Percentiles rank a stretch among this genome's conserved stretches.
These are phyloP conservation scores for Scomber colias DNA, from an alignment of 2,113 vertebrate species.

Conservation along the genomic window DNA sequence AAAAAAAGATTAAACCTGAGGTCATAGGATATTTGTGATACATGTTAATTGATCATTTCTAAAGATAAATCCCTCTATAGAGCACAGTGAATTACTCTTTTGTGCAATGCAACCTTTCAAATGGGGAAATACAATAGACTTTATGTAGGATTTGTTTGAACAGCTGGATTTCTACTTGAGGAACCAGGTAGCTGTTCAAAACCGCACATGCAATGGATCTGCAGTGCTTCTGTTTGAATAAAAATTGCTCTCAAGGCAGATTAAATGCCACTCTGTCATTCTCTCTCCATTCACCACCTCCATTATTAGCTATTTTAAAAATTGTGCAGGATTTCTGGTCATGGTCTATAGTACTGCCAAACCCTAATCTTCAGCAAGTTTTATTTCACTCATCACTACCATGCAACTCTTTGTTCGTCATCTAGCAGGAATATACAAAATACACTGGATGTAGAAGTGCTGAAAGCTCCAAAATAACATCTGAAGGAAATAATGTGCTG, in stretches of 20 bases:
- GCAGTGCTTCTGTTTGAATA: constrained; percentile 60
- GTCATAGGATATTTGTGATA: constrained; percentile 5
- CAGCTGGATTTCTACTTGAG: constrained; percentile 69
- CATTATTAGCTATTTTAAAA: constrained; percentile 73
- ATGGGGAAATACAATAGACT: constrained; percentile 51
- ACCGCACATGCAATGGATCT: constrained; percentile 46
- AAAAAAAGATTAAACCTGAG: constrained; percentile 6
- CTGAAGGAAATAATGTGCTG: constrained; percentile 61
- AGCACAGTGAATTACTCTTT: constrained; percentile 35
- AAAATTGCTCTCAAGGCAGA: constrained; percentile 62
- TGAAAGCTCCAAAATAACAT: constrained; percentile 69
- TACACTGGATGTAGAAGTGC: constrained; percentile 45
- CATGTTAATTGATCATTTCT: constrained; percentile 21
- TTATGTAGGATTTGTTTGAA: constrained; percentile 56
- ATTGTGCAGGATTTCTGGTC: constrained; percentile 64
- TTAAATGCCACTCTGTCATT: constrained; percentile 75
- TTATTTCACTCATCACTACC: constrained; percentile 67
- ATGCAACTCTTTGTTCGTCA: constrained; percentile 61
- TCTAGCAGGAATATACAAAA: constrained; percentile 48
- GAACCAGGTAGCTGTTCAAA: constrained; percentile 70
- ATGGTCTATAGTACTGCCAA: constrained; percentile 60
- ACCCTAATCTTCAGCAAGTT: constrained; percentile 77
- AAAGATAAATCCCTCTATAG: constrained; percentile 24
- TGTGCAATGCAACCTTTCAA: constrained; percentile 38
- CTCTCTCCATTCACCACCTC: constrained; percentile 69